These are phyloP conservation scores for Theristus sp. DNA, from an alignment of 2,888 invertebrate genomes.

Conservation along the genomic window DNA sequence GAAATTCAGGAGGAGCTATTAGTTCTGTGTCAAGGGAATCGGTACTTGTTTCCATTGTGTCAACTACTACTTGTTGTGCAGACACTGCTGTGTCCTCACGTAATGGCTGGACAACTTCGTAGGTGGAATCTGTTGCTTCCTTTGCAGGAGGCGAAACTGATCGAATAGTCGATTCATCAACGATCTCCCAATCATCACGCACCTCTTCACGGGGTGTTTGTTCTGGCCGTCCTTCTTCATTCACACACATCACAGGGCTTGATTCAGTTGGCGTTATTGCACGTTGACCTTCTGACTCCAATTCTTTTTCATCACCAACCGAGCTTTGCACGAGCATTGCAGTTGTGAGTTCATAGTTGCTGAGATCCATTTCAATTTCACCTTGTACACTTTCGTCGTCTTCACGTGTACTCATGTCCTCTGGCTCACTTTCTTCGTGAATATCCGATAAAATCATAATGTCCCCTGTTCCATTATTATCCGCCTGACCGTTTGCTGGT, in stretches of 20 bases:
- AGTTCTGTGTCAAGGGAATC: constrained; percentile 12
- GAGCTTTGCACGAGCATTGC: neutral
- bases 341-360: neutral
- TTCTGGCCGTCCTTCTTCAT: neutral
- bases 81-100: neutral
- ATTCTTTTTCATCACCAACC: neutral
- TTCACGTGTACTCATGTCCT: constrained; percentile 25
- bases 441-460: constrained; percentile 28
- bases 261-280: neutral
- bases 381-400: constrained; percentile 19
- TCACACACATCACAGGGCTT: neutral
- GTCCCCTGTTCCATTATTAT: constrained; percentile 8
- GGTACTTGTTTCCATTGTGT: constrained; percentile 13
- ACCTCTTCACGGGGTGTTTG: neutral
- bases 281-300: neutral
- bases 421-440: constrained; percentile 24
- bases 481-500: constrained; percentile 6
- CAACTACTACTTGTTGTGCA: neutral
- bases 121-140: no score
- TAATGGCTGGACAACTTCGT: no score
- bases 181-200: neutral
- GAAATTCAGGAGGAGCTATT: neutral
- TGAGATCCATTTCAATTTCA: neutral
- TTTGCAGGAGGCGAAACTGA: no score
- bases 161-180: no score